These are phyloP conservation scores for Sarotherodon lohbergeri DNA, from an alignment of 2,113 vertebrate species.

Conservation along the genomic window DNA sequence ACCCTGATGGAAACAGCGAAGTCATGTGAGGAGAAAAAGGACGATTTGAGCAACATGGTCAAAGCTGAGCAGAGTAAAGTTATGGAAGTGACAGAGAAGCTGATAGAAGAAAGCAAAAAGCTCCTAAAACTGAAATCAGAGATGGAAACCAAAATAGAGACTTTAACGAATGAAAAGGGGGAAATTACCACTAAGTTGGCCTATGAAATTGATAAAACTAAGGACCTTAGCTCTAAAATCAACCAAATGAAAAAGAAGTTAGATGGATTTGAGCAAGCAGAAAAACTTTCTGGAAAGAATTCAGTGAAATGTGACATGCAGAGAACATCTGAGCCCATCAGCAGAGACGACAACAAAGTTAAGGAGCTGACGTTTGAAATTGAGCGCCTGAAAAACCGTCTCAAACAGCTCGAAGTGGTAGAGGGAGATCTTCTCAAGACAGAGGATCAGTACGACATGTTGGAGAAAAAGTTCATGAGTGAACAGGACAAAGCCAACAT, in stretches of 20 bases:
- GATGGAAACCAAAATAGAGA: constrained; percentile 89
- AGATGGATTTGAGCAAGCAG: constrained; percentile 83
- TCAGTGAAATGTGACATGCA: constrained; percentile 67
- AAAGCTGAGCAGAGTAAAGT: constrained; percentile 91
- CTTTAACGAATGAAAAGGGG: constrained; percentile 81
- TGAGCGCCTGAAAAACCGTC: constrained; percentile 86
- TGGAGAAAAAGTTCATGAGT: constrained; percentile 89
- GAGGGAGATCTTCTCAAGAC: constrained; percentile 96
- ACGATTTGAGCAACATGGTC: constrained; percentile 82
- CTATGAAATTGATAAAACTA: constrained; percentile 82
- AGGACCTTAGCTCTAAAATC: constrained; percentile 80
- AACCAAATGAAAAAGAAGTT: constrained; percentile 83
- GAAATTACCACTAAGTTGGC: constrained; percentile 79
- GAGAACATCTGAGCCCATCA: constrained; percentile 49
- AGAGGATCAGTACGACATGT: constrained; percentile 90
- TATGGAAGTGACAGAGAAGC: constrained; percentile 93
- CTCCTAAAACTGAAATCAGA: constrained; percentile 92
- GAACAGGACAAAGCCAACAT: constrained; percentile 93
- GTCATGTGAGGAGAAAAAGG: constrained; percentile 87
- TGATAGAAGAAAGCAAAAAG: constrained; percentile 97
- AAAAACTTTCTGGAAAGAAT: constrained; percentile 75
- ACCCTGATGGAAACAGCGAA: constrained; percentile 88
- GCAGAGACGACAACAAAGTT: constrained; percentile 82
- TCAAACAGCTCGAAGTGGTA: constrained; percentile 90
- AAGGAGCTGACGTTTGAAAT: constrained; percentile 89